These are phyloP conservation scores for Athalia rosae DNA, from an alignment of 2,888 invertebrate genomes.

Conservation along the genomic window DNA sequence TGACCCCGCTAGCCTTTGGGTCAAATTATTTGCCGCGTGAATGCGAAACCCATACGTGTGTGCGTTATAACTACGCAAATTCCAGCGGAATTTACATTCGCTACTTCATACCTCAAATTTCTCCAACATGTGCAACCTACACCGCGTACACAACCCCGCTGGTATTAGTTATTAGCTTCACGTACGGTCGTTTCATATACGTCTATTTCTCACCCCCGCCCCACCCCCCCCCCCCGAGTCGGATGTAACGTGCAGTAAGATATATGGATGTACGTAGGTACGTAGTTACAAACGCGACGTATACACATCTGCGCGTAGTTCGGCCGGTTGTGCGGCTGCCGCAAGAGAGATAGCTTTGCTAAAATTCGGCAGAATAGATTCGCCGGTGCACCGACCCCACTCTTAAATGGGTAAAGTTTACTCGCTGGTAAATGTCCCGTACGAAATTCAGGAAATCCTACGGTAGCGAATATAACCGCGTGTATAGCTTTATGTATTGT, in stretches of 20 bases:
- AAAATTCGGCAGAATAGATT: conserved; percentile 13
- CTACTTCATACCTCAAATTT: background rate
- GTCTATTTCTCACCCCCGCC: no score
- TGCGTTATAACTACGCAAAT: no score
- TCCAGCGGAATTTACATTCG: background rate
- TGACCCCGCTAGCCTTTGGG: conserved; percentile 5
- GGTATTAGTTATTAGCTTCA: no score
- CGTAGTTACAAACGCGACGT: no score
- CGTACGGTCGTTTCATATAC: no score
- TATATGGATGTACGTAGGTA: background rate
- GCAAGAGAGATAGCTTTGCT: background rate
- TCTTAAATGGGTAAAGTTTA: conserved; percentile 22
- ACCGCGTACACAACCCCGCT: no score
- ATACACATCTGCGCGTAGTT: background rate
- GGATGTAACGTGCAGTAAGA: no score
- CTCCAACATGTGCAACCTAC: no score
- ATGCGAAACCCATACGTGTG: no score
- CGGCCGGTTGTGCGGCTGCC: conserved; percentile 5
- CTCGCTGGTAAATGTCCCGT: conserved; percentile 7
- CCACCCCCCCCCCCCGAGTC: no score
- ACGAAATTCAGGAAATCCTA: background rate
- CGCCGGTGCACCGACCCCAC: background rate
- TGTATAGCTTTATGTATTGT: background rate
- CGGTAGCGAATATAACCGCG: background rate
- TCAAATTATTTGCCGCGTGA: no score